Evolutionary conservation across 2,113 vertebrate genomes (phyloP).

Genomic region (Hypomesus transpacificus): DNA sequence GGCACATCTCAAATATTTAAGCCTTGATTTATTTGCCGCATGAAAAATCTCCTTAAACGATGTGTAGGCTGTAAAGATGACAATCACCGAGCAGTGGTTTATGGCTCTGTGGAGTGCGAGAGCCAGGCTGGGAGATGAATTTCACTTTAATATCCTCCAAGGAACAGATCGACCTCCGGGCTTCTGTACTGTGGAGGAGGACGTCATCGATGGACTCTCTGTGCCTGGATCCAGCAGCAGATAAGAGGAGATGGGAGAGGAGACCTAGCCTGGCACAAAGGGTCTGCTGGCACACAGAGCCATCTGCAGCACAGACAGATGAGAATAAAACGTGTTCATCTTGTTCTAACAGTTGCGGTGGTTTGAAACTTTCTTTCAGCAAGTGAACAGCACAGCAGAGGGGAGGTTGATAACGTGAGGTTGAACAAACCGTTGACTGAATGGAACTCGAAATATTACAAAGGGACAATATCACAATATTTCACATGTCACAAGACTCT

Average conservation of each 20-base stretch:
- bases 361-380: too few species aligned
- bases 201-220: too few species aligned
- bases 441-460: too few species aligned
- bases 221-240: slow-evolving; percentile 34
- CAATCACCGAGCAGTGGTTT: slow-evolving; percentile 49
- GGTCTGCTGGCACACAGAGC: slow-evolving; percentile 13
- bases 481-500: background rate
- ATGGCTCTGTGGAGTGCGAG: slow-evolving; percentile 40
- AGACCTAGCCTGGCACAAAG: slow-evolving; percentile 26
- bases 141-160: slow-evolving; percentile 65
- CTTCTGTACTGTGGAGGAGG: too few species aligned
- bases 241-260: slow-evolving; percentile 19
- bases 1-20: slow-evolving; percentile 38
- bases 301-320: slow-evolving; percentile 44
- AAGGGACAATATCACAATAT: too few species aligned
- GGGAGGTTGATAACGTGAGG: too few species aligned
- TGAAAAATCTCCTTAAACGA: slow-evolving; percentile 38
- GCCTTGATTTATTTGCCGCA: slow-evolving; percentile 33
- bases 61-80: slow-evolving; percentile 51
- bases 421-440: too few species aligned
- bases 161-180: slow-evolving; percentile 22
- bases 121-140: slow-evolving; percentile 52
- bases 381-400: too few species aligned
- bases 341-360: slow-evolving; percentile 19
- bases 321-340: too few species aligned